Evolutionary conservation across 2,888 invertebrate genomes (phyloP).

Genomic region (Phymatocera aterrima): DNA sequence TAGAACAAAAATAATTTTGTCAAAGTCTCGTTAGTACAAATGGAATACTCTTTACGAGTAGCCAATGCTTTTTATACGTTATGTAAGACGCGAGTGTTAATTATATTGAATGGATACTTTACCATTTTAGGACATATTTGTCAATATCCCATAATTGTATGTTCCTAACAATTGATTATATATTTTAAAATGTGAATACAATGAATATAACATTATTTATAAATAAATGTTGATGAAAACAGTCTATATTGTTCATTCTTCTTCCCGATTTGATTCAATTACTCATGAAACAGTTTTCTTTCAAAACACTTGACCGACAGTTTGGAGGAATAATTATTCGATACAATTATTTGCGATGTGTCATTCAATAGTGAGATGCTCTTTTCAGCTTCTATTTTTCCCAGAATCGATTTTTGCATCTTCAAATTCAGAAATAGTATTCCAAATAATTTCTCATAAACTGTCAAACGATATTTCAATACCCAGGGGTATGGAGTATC

Average conservation of each 20-base stretch:
- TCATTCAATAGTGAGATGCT: too few species aligned
- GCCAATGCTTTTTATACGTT: conserved; percentile 13
- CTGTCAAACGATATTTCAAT: neutral
- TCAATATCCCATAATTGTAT: neutral
- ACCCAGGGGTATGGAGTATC: neutral
- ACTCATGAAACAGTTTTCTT: neutral
- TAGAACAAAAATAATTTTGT: neutral
- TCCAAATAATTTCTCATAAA: neutral
- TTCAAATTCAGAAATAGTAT: neutral
- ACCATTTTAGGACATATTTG: neutral
- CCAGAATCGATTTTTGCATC: too few species aligned
- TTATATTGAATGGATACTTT: too few species aligned
- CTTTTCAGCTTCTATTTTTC: too few species aligned
- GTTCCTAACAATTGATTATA: conserved; percentile 4
- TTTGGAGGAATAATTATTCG: too few species aligned
- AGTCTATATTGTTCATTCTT: neutral
- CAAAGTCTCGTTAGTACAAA: conserved; percentile 33
- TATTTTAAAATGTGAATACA: neutral
- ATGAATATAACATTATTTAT: neutral
- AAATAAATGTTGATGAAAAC: conserved; percentile 1
- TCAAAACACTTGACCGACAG: too few species aligned
- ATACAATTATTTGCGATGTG: too few species aligned
- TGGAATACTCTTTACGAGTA: neutral
- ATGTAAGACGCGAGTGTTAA: neutral
- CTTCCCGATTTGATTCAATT: neutral